Percentiles rank a stretch among this genome's conserved stretches.
These are phyloP conservation scores for Scaptomyza cyrtandrae DNA, from an alignment of 2,888 invertebrate species.

Conservation along the genomic window DNA sequence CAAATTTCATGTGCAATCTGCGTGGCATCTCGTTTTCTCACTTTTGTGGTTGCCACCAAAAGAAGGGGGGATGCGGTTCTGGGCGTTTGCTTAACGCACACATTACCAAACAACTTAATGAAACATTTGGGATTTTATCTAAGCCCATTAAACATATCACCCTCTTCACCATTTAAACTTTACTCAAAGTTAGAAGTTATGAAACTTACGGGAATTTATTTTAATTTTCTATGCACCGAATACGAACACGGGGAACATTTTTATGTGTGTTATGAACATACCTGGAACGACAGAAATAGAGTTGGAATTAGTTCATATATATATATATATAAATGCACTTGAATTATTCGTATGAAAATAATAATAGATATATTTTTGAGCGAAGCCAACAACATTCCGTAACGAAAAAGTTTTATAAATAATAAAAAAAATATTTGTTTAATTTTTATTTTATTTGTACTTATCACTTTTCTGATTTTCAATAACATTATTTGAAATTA, in stretches of 20 bases:
- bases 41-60: not conserved
- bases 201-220: not conserved
- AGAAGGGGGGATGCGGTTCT: not conserved
- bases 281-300: conserved; percentile 10
- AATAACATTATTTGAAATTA: no score
- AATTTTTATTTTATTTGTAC: no score
- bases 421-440: no score
- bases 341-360: no score
- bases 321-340: no score
- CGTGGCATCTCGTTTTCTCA: conserved; percentile 13
- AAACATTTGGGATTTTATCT: not conserved
- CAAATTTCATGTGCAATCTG: conserved; percentile 67
- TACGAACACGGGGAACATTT: not conserved
- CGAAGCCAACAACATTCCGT: no score
- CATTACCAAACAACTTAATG: conserved; percentile 15
- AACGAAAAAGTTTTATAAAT: no score
- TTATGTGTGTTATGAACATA: not conserved
- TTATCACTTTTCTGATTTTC: no score
- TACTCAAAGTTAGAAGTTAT: not conserved
- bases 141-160: conserved; percentile 27
- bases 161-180: not conserved
- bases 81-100: conserved; percentile 26
- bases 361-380: no score
- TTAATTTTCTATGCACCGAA: not conserved
- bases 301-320: not conserved